A percentile compares a stretch with the other conserved stretches of the same genome.
phyloP scores from a whole-genome alignment of 2,888 invertebrate species.

The Phania funesta region DNA sequence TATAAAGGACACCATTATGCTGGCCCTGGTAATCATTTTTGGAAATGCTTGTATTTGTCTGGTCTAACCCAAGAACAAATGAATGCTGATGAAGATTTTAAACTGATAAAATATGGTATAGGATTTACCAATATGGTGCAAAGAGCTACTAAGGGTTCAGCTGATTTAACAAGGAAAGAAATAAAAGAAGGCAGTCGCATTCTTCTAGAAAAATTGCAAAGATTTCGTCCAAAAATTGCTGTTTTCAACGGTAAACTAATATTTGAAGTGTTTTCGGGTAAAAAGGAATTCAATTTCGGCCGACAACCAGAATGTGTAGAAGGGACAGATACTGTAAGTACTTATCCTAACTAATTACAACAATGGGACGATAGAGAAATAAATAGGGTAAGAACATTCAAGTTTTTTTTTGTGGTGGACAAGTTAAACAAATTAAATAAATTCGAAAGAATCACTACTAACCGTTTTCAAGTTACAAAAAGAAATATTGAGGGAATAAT shows the following conservation, averaged over 20 bases:
- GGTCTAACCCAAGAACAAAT: constrained; percentile 97
- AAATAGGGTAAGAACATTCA: not conserved
- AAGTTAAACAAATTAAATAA: no score
- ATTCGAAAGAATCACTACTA: no score
- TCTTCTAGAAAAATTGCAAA: constrained; percentile 92
- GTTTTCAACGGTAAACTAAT: constrained; percentile 99
- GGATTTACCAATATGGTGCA: constrained; percentile 99
- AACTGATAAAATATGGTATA: constrained; percentile 95
- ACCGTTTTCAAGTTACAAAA: no score
- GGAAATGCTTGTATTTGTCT: constrained; percentile 97
- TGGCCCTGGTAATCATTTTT: constrained; percentile 99
- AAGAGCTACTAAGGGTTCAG: constrained; percentile 96
- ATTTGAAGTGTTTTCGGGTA: constrained; percentile 98
- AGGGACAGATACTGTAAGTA: constrained; percentile 94
- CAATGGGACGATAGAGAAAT: not conserved
- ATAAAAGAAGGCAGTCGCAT: constrained; percentile 96
- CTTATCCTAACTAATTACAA: not conserved
- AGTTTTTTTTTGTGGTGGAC: not conserved
- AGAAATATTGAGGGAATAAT: no score
- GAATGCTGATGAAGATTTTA: constrained; percentile 97
- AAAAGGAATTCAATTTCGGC: constrained; percentile 98
- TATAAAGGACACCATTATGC: constrained; percentile 99
- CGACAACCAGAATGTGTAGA: constrained; percentile 96
- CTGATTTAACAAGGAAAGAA: constrained; percentile 95
- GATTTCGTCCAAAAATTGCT: constrained; percentile 96